Evolutionary conservation across 1,140 invertebrate genomes (phyloP), one percentile per base, ranked within the genome.

Genomic region (Nilaparvata lugens): DNA sequence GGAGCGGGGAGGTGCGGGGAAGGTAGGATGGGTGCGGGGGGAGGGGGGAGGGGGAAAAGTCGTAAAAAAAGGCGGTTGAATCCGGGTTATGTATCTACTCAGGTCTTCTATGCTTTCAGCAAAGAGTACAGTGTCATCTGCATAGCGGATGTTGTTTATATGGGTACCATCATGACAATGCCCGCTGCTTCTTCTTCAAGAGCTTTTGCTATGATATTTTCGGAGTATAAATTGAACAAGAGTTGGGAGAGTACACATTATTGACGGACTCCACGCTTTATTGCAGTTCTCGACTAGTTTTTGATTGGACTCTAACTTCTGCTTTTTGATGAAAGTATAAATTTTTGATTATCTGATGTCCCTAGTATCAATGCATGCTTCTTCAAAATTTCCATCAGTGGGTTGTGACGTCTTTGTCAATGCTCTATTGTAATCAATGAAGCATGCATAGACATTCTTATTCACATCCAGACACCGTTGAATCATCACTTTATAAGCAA

Each of bases 121-220:
- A 16, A 63, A 23, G 13, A 63, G 14, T 4, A 60, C 57, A 7
- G 45, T 60, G 18, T 60, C 58, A 51, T 60, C 58, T 31, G 58
- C 52, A 56, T 63, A 63, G 45, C 58, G 42, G 7, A 60, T 43
- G 52, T 56, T 63, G 24, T 60, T 54, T 31, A 63, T 43, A 42
- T 14, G 2, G 45, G n/a, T 31, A 38, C 52, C 42, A 45, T 45
- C 13, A 45, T 45, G n/a, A 45, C 42, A 28, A 28, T 28, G 42
- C n/a, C 14, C 11, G 42, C 14, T 3, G 3, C 11, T 16, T 45
- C 13, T 2, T 45, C n/a, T 16, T 16, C 14, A 3, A 45, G 3
- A 16, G 14, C 42, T 4, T 45, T 45, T 19, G 19, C 19, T 45
- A 45, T 16, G 13, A 19, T 19, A 16, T 13, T 3, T 45, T 19